Conservation (phyloP, 2,888 invertebrate genomes). For the Drosophila testacea region DNA sequence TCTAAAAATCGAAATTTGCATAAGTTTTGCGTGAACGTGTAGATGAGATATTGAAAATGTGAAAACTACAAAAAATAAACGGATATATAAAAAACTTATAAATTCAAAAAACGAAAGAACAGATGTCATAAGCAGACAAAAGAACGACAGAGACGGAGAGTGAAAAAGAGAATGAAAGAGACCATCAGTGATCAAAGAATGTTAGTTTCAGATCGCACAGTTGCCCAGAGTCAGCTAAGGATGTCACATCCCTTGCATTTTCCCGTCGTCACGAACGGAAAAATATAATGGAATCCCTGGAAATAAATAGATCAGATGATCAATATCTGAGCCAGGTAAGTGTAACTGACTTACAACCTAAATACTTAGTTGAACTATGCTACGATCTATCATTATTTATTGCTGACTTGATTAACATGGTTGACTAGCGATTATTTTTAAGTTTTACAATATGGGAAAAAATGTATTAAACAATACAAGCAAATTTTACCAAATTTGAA, state of each 20-base stretch:
- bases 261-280: background rate
- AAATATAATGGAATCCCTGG: background rate
- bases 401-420: too few species aligned
- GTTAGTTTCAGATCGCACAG: constrained; percentile 17
- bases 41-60: constrained; percentile 41
- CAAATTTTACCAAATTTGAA: too few species aligned
- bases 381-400: too few species aligned
- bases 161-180: background rate
- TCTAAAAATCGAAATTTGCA: constrained; percentile 68
- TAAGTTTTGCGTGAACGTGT: constrained; percentile 61
- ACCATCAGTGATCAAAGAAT: constrained; percentile 1
- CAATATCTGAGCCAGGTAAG: background rate
- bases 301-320: background rate
- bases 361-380: too few species aligned
- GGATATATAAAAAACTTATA: constrained; percentile 5
- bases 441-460: too few species aligned
- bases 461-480: too few species aligned
- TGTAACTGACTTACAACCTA: too few species aligned
- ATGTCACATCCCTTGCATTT: constrained; percentile 13
- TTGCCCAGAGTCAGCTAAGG: constrained; percentile 20
- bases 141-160: background rate
- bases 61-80: constrained; percentile 5
- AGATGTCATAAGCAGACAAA: constrained; percentile 37
- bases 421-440: too few species aligned
- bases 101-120: constrained; percentile 31